These are phyloP conservation scores for Clangula hyemalis DNA, from an alignment of 2,797 vertebrate genomes.

Conservation along the genomic window DNA sequence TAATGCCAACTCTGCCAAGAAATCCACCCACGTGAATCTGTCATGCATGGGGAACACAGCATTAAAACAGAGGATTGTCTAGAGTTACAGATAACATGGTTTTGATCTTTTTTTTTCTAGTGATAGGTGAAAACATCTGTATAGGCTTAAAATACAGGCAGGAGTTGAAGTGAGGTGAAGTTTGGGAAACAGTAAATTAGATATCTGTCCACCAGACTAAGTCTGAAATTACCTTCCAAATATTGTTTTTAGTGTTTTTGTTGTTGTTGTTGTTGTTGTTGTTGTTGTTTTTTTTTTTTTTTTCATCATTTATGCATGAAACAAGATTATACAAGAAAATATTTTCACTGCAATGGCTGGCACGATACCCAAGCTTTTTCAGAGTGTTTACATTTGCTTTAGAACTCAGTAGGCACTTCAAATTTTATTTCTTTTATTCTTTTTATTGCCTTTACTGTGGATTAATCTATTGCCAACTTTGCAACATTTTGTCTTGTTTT, in stretches of 20 bases:
- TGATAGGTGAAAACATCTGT: not conserved
- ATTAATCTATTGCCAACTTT: not conserved
- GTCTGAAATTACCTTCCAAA: not conserved
- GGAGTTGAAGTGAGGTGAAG: not conserved
- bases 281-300: not conserved
- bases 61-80: not conserved
- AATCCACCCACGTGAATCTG: conserved; percentile 41
- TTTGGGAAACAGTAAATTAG: not conserved
- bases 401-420: not conserved
- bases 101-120: not conserved
- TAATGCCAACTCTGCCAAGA: conserved; percentile 42
- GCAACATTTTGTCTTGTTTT: not conserved
- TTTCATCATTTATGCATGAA: not conserved
- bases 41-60: conserved; percentile 8
- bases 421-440: not conserved
- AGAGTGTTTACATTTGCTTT: not conserved
- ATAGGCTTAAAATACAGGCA: not conserved
- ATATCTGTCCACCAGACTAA: not conserved
- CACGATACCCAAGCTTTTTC: not conserved
- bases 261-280: not conserved
- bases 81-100: not conserved
- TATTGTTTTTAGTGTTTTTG: not conserved
- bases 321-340: not conserved
- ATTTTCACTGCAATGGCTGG: not conserved
- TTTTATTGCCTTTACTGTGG: not conserved